phyloP scores from a whole-genome alignment of 2,888 invertebrate genomes.

The Drosophila flavopinicola region DNA sequence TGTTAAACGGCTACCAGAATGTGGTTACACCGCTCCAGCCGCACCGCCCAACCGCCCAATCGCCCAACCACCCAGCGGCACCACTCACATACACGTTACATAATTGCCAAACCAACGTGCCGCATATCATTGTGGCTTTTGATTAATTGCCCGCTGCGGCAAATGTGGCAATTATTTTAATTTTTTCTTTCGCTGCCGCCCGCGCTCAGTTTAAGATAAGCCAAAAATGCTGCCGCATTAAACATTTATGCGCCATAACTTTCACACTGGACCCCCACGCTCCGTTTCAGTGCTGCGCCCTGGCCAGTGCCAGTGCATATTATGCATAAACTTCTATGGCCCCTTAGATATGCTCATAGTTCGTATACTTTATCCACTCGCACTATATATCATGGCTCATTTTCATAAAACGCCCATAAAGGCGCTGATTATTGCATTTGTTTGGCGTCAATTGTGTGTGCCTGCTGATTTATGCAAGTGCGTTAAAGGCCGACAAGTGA shows the following conservation, averaged over 20 bases:
- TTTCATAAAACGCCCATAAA: slow-evolving; percentile 73
- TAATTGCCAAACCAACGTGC: slow-evolving; percentile 59
- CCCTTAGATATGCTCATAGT: slow-evolving; percentile 14
- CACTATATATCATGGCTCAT: slow-evolving; percentile 29
- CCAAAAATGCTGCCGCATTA: slow-evolving; percentile 40
- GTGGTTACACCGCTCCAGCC: slow-evolving; percentile 22
- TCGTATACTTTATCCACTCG: not conserved
- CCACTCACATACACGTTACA: slow-evolving; percentile 30
- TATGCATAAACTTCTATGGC: not conserved
- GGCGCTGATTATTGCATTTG: slow-evolving; percentile 49
- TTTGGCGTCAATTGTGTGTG: slow-evolving; percentile 30
- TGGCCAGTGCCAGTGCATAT: slow-evolving; percentile 1
- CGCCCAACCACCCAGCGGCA: not conserved
- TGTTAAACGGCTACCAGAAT: slow-evolving; percentile 56
- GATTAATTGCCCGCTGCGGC: slow-evolving; percentile 72
- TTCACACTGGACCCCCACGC: slow-evolving; percentile 18
- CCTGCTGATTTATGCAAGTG: slow-evolving; percentile 45
- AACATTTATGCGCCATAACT: slow-evolving; percentile 69
- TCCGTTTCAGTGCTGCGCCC: not conserved
- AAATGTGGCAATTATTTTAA: slow-evolving; percentile 80
- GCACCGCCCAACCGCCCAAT: not conserved
- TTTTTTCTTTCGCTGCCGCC: slow-evolving; percentile 4
- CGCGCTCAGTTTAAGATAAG: slow-evolving; percentile 66
- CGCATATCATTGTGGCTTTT: slow-evolving; percentile 64
- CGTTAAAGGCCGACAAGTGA: slow-evolving; percentile 14